Evolutionary conservation across 2,888 invertebrate genomes (phyloP), one percentile per base, ranked within the genome.

Genomic region (Lasioglossum zephyrum): DNA sequence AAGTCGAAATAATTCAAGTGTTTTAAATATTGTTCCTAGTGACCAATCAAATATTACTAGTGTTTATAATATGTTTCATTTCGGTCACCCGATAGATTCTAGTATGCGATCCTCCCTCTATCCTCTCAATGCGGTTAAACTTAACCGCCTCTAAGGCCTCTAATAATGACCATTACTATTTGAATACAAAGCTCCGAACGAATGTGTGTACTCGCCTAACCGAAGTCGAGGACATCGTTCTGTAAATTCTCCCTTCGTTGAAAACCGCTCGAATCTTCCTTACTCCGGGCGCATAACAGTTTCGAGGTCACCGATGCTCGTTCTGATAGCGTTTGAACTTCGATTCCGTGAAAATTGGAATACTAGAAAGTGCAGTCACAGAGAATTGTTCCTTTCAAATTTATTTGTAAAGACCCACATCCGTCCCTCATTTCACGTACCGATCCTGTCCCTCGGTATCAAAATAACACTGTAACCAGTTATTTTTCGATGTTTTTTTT

Each of bases 151-250:
- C 49, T 82, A 31, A 47, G 60, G 79, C 74, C 49, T 70, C 78
- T 82, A 79, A 77, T 77, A 70, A 79, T 75, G 74, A 60, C 69
- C 36, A 41, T 60, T 73, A 73, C 57, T 26, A 79, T 79, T 72
- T 79, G 79, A 83, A 83, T 83, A 83, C 83, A 83, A 83, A 79
- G 83, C 63, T 41, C 26, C 63, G 47, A 26, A 57, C 31, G 70
- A 70, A 70, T 31, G 53, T 9, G 76, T 47, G 69, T 11, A 75
- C 44, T 57, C 75, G 47, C 53, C 44, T 39, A 75, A 80, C 22
- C 57, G 36, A 47, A 63, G 44, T 41, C 36, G 31, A 18, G 44
- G 63, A 60, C 47, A 26, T 73, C 66, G 76, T 77, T n/a, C 70
- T 18, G 57, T 79, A 41, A 66, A 49, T 80, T 69, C 53, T 47